These are phyloP conservation scores for Pasiphila rectangulata DNA, from an alignment of 2,888 invertebrate genomes.

Conservation along the genomic window DNA sequence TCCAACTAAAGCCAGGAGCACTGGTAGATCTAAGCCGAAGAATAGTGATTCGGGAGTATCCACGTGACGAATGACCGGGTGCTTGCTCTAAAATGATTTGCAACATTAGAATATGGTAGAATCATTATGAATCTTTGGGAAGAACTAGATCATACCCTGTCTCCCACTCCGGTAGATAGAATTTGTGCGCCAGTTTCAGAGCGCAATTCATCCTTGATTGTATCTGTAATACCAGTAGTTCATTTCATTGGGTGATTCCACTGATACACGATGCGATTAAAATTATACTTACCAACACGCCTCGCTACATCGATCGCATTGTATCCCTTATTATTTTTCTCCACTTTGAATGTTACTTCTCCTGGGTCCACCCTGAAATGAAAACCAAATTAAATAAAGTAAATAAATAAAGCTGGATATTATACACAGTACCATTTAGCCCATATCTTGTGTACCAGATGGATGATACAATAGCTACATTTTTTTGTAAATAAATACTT, in stretches of 20 bases:
- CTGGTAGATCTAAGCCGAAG: constrained; percentile 59
- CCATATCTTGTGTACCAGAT: too few species aligned
- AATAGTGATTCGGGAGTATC: constrained; percentile 45
- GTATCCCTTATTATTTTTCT: constrained; percentile 82
- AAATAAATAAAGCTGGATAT: too few species aligned
- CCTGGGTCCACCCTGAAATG: constrained; percentile 85
- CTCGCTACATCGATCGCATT: constrained; percentile 85
- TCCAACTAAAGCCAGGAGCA: constrained; percentile 63
- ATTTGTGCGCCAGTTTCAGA: constrained; percentile 85
- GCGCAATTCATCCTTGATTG: constrained; percentile 84
- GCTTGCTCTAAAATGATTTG: constrained; percentile 58
- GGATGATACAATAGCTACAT: too few species aligned
- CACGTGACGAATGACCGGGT: constrained; percentile 58
- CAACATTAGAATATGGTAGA: background rate
- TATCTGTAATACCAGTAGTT: constrained; percentile 53
- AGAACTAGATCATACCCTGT: constrained; percentile 81
- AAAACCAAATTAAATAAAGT: too few species aligned
- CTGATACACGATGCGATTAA: too few species aligned
- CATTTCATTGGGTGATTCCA: too few species aligned
- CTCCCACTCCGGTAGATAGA: constrained; percentile 87
- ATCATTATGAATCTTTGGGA: background rate
- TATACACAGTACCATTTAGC: too few species aligned
- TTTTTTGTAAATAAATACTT: too few species aligned
- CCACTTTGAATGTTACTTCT: constrained; percentile 89
- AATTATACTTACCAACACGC: constrained; percentile 80